Base-by-base conservation (phyloP, 2,888 invertebrate species). In the Exephanes ischioxanthus region DNA sequence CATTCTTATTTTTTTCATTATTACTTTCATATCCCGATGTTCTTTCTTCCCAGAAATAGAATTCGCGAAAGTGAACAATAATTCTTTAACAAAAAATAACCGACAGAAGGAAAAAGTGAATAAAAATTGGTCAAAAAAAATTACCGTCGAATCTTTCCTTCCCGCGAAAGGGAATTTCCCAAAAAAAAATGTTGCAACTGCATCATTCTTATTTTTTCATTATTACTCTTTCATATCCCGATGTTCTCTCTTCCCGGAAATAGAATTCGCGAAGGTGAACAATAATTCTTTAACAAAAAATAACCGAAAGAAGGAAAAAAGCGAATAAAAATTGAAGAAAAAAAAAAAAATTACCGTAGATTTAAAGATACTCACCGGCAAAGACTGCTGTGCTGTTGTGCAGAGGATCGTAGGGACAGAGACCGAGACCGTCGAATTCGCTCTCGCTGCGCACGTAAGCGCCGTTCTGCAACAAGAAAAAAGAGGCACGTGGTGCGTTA, bases 361-460 rank as follows among this genome's bases (percentile, higher is more conserved):
- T 83, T 14, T 30, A 55, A 45, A 55, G 53, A 83, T 86, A 93
- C 95, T 94, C 94, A 96, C 96, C 96, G 89, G 96, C 96, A 93
- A 96, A 97, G 89, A 98, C 97, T 68, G 98, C 97, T 30, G 99
- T 99, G 93, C 98, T 99, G 94, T 99, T 99, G 95, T 99, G 99
- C 87, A 97, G 96, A 4, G 99, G 99, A 94, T 98, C 98, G 94
- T 97, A 99, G 0, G 99, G 99, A 94, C 99, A 98, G 87, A 98
- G 95, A 67, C 98, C 98, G 89, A 97, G 96, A 16, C 98, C 98
- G 92, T 97, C 97, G 90, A 96, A 96, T 94, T 98, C 98, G 88
- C 96, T 95, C 85, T 95, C 94, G 90, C 95, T 95, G 89, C 95
- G 95, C 88, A 89, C 90, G 88, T 93, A 93, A 76, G 90, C 88